Evolutionary conservation across 2,888 invertebrate genomes (phyloP).

Genomic region (Cosmopolites sordidus): DNA sequence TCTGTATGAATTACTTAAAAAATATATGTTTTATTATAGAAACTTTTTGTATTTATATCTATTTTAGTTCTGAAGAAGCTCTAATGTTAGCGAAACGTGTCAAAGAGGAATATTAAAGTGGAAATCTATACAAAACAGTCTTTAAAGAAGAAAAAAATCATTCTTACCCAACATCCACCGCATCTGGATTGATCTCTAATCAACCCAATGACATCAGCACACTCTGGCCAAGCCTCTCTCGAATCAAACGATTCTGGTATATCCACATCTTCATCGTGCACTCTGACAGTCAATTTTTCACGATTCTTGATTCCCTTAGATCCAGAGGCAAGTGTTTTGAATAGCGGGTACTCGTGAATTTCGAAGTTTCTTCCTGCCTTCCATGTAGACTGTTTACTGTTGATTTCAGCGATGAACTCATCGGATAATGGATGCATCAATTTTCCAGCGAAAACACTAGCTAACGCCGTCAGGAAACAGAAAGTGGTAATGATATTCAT

Average conservation of each 20-base stretch:
- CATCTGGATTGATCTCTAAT: constrained; percentile 81
- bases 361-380: constrained; percentile 75
- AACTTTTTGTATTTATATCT: too few species aligned
- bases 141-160: neutral
- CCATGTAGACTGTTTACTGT: constrained; percentile 66
- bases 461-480: neutral
- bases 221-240: constrained; percentile 70
- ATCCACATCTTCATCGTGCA: constrained; percentile 10
- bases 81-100: too few species aligned
- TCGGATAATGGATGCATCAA: constrained; percentile 27
- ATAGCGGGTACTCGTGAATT: constrained; percentile 45
- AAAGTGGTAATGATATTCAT: too few species aligned
- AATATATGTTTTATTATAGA: too few species aligned
- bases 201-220: constrained; percentile 68
- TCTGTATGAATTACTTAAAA: too few species aligned
- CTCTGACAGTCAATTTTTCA: neutral
- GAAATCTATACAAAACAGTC: too few species aligned
- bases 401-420: constrained; percentile 49
- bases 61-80: too few species aligned
- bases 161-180: constrained; percentile 75
- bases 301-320: constrained; percentile 4
- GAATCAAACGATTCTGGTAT: constrained; percentile 76
- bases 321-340: constrained; percentile 19
- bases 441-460: neutral
- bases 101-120: too few species aligned